phyloP scores from a whole-genome alignment of 2,113 vertebrate species.

The Bos indicus region DNA sequence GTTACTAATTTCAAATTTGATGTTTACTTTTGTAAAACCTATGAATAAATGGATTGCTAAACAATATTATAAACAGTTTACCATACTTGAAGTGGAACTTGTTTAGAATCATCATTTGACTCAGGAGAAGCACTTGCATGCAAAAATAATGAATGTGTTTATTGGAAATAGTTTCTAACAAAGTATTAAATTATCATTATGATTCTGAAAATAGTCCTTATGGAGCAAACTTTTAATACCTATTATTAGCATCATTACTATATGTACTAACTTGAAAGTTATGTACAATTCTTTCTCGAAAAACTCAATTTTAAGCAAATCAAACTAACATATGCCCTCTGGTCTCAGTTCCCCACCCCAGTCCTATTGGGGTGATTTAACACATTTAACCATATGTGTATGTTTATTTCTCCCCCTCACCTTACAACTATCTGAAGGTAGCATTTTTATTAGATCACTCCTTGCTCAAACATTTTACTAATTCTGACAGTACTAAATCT shows the following conservation, averaged over 20 bases:
- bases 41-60: slow-evolving; percentile 16
- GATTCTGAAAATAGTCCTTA: not conserved
- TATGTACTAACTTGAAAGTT: not conserved
- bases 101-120: slow-evolving; percentile 16
- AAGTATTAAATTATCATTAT: not conserved
- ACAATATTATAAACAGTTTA: slow-evolving; percentile 15
- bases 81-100: not conserved
- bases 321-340: not conserved
- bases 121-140: not conserved
- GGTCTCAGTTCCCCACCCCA: not conserved
- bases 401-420: not conserved
- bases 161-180: slow-evolving; percentile 11
- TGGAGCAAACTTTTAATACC: not conserved
- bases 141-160: slow-evolving; percentile 2
- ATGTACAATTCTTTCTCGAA: not conserved
- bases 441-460: slow-evolving; percentile 10
- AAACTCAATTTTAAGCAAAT: slow-evolving; percentile 24
- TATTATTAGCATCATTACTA: not conserved
- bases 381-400: not conserved
- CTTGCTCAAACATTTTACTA: not conserved
- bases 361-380: not conserved
- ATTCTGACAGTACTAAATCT: not conserved
- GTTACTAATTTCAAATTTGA: slow-evolving; percentile 25
- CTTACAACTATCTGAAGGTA: not conserved
- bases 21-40: slow-evolving; percentile 7